A percentile compares a stretch with the other conserved stretches of the same genome.
Evolutionary conservation across 2,113 vertebrate species (phyloP).

Genomic region (Bubo bubo): DNA sequence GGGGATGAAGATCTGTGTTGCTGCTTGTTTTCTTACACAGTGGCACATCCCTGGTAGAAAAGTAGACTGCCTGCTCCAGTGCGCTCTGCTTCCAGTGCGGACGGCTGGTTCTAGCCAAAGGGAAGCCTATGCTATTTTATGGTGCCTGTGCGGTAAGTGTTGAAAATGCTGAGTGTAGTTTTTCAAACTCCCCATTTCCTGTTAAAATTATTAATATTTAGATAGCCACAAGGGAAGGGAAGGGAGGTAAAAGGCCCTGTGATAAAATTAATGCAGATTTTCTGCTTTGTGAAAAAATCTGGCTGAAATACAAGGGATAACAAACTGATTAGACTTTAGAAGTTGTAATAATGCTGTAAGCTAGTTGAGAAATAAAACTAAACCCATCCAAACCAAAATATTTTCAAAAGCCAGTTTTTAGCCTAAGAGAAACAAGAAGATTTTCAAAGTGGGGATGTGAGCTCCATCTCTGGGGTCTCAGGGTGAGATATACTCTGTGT

Average conservation of each 20-base stretch:
- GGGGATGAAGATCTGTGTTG: neutral
- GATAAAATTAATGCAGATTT: conserved; percentile 48
- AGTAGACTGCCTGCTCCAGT: neutral
- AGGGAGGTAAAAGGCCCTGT: neutral
- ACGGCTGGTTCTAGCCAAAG: conserved; percentile 12
- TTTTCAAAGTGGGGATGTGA: neutral
- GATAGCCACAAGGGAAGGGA: neutral
- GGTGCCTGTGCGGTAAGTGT: accelerated
- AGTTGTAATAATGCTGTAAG: neutral
- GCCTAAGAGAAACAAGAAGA: neutral
- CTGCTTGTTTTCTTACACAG: neutral
- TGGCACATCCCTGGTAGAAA: neutral
- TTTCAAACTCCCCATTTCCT: neutral
- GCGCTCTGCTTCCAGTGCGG: neutral
- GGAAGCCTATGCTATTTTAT: neutral
- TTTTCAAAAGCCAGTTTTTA: neutral
- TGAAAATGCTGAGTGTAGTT: neutral
- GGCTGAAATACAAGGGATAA: neutral
- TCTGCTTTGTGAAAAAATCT: conserved; percentile 1
- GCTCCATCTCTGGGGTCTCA: neutral
- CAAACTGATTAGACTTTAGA: neutral
- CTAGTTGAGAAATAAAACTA: neutral
- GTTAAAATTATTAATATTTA: conserved; percentile 35
- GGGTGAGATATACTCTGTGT: neutral
- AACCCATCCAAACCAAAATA: neutral